Conservation (phyloP, 1,140 invertebrate species). For the Drosophila sulfurigaster region DNA sequence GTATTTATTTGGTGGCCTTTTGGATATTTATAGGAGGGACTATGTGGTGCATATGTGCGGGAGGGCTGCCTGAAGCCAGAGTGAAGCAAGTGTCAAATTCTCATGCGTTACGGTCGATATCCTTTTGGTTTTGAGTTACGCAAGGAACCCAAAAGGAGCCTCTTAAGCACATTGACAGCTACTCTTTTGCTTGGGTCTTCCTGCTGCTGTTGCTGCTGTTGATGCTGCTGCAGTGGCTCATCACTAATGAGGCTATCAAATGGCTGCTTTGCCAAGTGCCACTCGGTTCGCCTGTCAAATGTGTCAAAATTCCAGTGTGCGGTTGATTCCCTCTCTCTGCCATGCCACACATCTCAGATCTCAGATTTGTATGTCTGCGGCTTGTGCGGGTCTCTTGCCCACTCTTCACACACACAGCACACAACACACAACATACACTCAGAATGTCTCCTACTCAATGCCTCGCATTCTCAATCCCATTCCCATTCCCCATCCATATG, state of each 20-base stretch:
- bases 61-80: constrained; percentile 25
- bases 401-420: constrained; percentile 2
- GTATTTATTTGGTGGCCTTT: constrained; percentile 55
- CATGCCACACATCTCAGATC: constrained; percentile 43
- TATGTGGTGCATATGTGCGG: constrained; percentile 38
- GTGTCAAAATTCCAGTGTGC: constrained; percentile 73
- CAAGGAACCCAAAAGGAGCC: constrained; percentile 57
- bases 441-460: constrained; percentile 29
- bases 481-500: constrained; percentile 61
- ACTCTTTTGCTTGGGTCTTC: constrained; percentile 43
- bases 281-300: constrained; percentile 67
- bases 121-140: constrained; percentile 79
- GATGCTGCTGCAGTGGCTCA: constrained; percentile 59
- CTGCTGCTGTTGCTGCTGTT: constrained; percentile 32
- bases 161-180: constrained; percentile 74
- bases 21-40: constrained; percentile 53
- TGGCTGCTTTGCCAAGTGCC: constrained; percentile 67
- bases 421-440: neutral
- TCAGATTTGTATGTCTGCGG: constrained; percentile 53
- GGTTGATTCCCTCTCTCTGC: constrained; percentile 35
- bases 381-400: constrained; percentile 28
- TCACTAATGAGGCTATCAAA: constrained; percentile 82
- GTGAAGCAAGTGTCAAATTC: constrained; percentile 58
- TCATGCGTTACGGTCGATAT: constrained; percentile 75
- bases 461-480: constrained; percentile 7